Base-by-base conservation (phyloP, 1,140 invertebrate species). In the Nebria ingens region DNA sequence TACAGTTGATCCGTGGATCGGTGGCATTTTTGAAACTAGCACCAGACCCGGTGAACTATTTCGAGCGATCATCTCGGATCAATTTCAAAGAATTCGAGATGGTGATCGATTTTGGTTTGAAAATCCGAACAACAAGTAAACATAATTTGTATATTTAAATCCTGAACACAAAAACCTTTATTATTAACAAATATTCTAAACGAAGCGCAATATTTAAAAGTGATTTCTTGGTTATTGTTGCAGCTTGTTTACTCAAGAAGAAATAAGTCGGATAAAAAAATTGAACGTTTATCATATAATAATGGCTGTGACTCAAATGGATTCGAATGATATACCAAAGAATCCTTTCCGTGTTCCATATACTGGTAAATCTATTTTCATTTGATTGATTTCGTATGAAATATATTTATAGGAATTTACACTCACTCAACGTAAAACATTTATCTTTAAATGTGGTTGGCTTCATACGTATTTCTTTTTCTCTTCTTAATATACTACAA, bases 1-100 rank as follows among this genome's bases (percentile, higher is more conserved):
- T 51, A 65, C 76, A 42, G 71, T 86, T 38, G 85, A 87, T 67
- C 70, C 82, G 1, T 86, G 83, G 75, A 72, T 82, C 21, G 85
- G 83, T n/a, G 84, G 83, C 2, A 78, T 86, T 65, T 58, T 85
- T 34, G 84, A 86, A 68, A 82, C 82, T 1, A 59, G 53, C 19
- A 60, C 72, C 54, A 74, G 78, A 23, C 82, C 81, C 1, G 84
- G 84, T 1, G 72, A 76, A 63, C 67, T 86, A 1, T 86, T 87
- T 64, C 63, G 60, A 56, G 56, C 53, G 13, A 73, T 81, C 22
- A 78, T 80, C 29, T 60, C 62, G 23, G 76, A 81, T 63, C 79
- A 81, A 57, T 81, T 81, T 65, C 55, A 59, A 29, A 63, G 79
- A 56, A 78, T 80, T 51, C 60, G 79, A 55, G 67, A 77, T 64